Base-by-base conservation (phyloP, 2,113 vertebrate species). In the Pseudopodoces humilis region DNA sequence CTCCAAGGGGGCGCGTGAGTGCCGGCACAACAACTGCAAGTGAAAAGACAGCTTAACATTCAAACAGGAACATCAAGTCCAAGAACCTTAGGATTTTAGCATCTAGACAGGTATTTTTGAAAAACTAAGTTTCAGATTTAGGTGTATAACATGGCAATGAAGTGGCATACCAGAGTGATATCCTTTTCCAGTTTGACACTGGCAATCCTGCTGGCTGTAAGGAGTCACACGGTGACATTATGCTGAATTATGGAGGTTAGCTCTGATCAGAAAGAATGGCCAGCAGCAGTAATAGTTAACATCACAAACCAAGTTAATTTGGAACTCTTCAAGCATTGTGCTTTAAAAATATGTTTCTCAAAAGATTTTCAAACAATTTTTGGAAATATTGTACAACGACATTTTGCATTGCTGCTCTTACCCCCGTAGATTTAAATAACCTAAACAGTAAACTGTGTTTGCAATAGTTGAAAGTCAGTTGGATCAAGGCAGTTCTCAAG, bases 401-500 rank as follows among this genome's bases (percentile, higher is more conserved):
- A 39, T 67, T 83, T 72, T 10, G 7, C 25, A 44, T 4, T 83
- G 44, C 31, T 79, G 30, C 20, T 62, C 59, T 76, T 77, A 39
- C 33, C 16, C 19, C 50, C 75, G 8, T 31, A n/a, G 37, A 77
- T 88, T 94, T 58, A 85, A 90, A 85, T 65, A 87, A 4, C 11
- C 44, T 62, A 43, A 65, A 80, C 11, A 70, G n/a, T 27, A 56
- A 92, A 71, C n/a, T 53, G 19, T 43, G 35, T 75, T 83, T 86
- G 60, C 44, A 88, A n/a, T n/a, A 78, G 60, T 13, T 93, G 92
- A 90, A 94, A 95, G 93, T 90, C 83, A 92, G 90, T 83, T 86
- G 52, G 46, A 96, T 86, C 72, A 81, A 95, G 77, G 58, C 68
- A 53, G 43, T 78, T 78, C 86, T 92, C 85, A 83, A 50, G 90